phyloP scores from a whole-genome alignment of 2,113 vertebrate species.

The Willisornis vidua region DNA sequence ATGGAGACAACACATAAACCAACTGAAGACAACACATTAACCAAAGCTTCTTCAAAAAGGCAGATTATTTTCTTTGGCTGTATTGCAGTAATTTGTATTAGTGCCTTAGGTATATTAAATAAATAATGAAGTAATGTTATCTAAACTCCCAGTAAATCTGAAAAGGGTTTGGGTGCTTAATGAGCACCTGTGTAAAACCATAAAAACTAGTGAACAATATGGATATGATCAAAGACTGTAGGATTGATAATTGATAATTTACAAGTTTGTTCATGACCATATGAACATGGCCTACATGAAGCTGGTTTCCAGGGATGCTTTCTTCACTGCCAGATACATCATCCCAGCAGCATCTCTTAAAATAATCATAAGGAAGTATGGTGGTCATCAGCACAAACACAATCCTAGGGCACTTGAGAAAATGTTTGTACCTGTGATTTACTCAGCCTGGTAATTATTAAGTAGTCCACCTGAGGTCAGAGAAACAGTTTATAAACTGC shows the following conservation, averaged over 20 bases:
- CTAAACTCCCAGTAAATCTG: neutral
- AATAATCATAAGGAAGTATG: neutral
- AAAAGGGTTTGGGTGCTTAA: neutral
- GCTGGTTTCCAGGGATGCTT: neutral
- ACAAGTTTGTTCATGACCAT: neutral
- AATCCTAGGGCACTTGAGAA: neutral
- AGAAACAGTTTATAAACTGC: neutral
- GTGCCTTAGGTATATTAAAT: neutral
- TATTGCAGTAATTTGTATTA: neutral
- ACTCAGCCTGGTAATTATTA: neutral
- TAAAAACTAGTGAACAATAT: accelerated
- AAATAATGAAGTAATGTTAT: neutral
- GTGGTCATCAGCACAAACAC: neutral
- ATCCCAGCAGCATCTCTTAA: neutral
- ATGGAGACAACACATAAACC: neutral
- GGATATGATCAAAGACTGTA: neutral
- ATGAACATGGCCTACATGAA: neutral
- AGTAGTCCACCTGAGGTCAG: neutral
- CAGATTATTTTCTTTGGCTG: neutral
- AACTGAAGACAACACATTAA: neutral
- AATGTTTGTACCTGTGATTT: neutral
- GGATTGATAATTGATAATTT: neutral
- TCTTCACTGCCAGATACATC: neutral
- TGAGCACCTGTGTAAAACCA: neutral
- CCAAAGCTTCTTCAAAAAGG: neutral